These are phyloP conservation scores for Leptodactylus fuscus DNA, from an alignment of 2,113 vertebrate genomes.

Conservation along the genomic window DNA sequence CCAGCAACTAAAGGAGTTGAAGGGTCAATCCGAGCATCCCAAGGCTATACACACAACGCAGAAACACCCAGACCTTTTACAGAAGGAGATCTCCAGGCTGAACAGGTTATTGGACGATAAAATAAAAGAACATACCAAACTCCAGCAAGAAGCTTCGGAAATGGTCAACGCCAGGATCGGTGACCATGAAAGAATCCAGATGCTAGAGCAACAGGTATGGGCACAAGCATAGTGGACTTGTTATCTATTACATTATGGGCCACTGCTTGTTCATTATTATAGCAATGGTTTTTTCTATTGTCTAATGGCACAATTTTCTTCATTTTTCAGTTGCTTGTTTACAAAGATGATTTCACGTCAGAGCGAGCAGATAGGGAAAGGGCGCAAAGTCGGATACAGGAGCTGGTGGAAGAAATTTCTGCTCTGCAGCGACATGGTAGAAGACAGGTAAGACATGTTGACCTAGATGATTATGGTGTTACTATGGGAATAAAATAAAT, in stretches of 20 bases:
- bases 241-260: not conserved
- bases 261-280: not conserved
- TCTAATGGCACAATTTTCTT: not conserved
- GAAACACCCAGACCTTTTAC: slow-evolving; percentile 69
- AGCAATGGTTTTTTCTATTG: not conserved
- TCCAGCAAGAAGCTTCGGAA: slow-evolving; percentile 72
- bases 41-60: slow-evolving; percentile 46
- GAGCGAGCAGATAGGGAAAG: slow-evolving; percentile 89
- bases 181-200: slow-evolving; percentile 79
- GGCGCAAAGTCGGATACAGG: slow-evolving; percentile 85
- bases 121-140: slow-evolving; percentile 72
- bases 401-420: slow-evolving; percentile 80
- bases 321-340: slow-evolving; percentile 81
- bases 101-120: slow-evolving; percentile 85
- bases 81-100: slow-evolving; percentile 86
- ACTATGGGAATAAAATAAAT: not conserved
- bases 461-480: too few species aligned
- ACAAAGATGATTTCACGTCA: slow-evolving; percentile 88
- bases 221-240: not conserved
- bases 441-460: slow-evolving; percentile 75
- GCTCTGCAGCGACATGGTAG: slow-evolving; percentile 76
- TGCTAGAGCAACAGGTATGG: slow-evolving; percentile 91
- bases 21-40: slow-evolving; percentile 60
- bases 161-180: slow-evolving; percentile 64
- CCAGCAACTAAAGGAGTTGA: slow-evolving; percentile 77